Evolutionary conservation across 2,797 vertebrate species (phyloP), one percentile per base, ranked within the genome.

Genomic region (Channa striata): DNA sequence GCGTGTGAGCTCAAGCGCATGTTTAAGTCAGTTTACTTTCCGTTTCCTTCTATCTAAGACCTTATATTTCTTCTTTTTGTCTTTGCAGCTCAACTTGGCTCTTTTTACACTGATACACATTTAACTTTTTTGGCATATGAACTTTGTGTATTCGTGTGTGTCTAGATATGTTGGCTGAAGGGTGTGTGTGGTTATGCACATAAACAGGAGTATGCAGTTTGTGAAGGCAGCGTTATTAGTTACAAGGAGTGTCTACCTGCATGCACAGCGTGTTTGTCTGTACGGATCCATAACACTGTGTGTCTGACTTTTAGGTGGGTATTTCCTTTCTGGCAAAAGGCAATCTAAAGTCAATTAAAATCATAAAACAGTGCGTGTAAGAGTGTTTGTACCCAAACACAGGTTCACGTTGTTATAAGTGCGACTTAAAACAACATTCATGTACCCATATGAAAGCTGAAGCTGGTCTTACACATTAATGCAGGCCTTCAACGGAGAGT

Each of bases 31-130:
- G 11, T 44, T 59, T 44, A 50, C 62, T 21, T 69, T 56, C 48
- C 46, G 17, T 49, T 61, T 44, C 11, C 10, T 9, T 10, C 21
- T 13, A 59, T 37, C 8, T 17, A 1, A 16, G 16, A 23, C 5
- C 3, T 34, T 23, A n/a, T 47, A 11, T 68, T 48, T 54, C 4
- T 17, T 13, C n/a, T 2, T n/a, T 2, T 48, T 39, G 19, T 37
- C 16, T 30, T 68, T 46, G 63, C 42, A 48, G 46, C 65, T 73
- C 39, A 37, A 53, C 13, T 8, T 20, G 16, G 44, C 36, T 53
- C 17, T 8, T 43, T 59, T 10, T 54, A 57, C 70, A 81, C 79
- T 63, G 61, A 59, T 30, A 59, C 47, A 4, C 12, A 33, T 47
- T 51, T 52, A 57, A 16, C 34, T 46, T 50, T 53, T 48, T 53